A percentile compares a stretch with the other conserved stretches of the same genome.
Conservation (phyloP, 2,113 vertebrate genomes). For the Takifugu flavidus region DNA sequence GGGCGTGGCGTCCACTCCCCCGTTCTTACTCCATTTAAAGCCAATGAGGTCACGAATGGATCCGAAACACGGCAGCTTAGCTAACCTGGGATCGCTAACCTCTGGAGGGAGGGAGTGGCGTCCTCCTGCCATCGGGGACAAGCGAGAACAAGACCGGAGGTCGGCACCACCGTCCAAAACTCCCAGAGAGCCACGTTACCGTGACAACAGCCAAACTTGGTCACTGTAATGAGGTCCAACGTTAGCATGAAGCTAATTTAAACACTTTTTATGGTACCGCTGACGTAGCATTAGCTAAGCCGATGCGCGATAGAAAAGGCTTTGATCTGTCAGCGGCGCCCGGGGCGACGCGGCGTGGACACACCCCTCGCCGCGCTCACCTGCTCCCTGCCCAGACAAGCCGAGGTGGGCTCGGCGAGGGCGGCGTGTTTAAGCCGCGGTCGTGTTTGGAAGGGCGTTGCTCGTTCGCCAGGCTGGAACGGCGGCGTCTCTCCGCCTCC, state of each 20-base stretch:
- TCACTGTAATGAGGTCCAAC: no score
- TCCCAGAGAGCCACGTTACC: no score
- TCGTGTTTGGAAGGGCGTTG: conserved; percentile 7
- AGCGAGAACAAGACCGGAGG: neutral
- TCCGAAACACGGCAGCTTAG: conserved; percentile 21
- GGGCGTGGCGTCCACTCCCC: neutral
- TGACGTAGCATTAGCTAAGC: no score
- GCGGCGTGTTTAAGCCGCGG: conserved; percentile 51
- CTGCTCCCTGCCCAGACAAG: conserved; percentile 52
- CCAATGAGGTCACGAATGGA: conserved; percentile 23
- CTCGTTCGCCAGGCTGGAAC: conserved; percentile 20
- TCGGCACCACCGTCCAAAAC: no score
- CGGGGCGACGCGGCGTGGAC: no score
- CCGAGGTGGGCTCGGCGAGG: conserved; percentile 24
- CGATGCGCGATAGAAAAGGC: no score
- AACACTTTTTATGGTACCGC: no score
- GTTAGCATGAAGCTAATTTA: no score
- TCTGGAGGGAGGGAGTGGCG: conserved; percentile 10
- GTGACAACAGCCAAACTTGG: no score
- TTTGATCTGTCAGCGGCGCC: no score
- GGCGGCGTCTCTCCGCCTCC: conserved; percentile 34
- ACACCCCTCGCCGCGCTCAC: conserved; percentile 1
- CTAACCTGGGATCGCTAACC: conserved; percentile 36
- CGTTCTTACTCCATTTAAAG: conserved; percentile 26
- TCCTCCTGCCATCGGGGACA: conserved; percentile 1